Conservation (phyloP, 2,797 vertebrate genomes). For the Glossophaga mutica region DNA sequence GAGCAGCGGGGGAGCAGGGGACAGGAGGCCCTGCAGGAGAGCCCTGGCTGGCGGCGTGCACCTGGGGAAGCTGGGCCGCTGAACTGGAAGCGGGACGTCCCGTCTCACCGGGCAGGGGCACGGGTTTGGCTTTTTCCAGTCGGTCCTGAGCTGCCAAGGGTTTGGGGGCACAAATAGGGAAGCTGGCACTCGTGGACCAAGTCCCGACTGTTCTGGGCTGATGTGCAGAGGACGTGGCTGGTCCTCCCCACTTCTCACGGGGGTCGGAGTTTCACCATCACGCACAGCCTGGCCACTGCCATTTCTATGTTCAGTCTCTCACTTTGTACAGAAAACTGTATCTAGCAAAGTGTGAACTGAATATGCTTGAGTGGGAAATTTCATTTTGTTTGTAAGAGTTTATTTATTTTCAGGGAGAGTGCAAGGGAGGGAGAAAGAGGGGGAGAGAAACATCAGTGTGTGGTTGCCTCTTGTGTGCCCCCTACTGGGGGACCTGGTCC, state of each 20-base stretch:
- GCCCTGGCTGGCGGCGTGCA: no score
- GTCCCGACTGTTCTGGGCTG: neutral
- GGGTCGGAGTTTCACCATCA: rapidly evolving
- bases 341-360: neutral
- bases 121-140: neutral
- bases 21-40: rapidly evolving
- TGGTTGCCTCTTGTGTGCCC: no score
- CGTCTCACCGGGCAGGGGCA: neutral
- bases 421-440: no score
- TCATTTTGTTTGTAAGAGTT: no score
- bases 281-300: rapidly evolving
- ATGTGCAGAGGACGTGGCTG: neutral
- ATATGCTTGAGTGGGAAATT: neutral
- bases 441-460: no score
- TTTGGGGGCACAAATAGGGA: neutral
- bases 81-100: rapidly evolving
- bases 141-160: neutral
- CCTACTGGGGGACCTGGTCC: no score
- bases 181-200: neutral
- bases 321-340: rapidly evolving
- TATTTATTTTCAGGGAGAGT: no score
- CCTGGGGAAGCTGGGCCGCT: neutral
- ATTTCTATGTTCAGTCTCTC: neutral
- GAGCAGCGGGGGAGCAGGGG: neutral
- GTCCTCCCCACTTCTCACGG: rapidly evolving